Base-by-base conservation (phyloP, 2,888 invertebrate genomes). In the Geophilus truncorum region DNA sequence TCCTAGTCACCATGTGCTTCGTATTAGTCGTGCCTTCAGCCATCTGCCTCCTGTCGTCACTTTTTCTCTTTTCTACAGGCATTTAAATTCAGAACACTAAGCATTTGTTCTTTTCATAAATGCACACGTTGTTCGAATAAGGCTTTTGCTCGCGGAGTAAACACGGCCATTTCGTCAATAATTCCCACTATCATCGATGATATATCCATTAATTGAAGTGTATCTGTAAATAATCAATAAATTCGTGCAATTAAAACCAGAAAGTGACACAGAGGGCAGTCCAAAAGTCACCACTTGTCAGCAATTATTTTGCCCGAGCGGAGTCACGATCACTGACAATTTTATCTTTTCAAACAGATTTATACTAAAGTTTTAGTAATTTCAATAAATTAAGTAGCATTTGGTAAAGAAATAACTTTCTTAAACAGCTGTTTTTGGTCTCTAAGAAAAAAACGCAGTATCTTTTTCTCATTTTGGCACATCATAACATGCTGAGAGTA, bases 141-240 rank as follows among this genome's bases (percentile, higher is more conserved):
- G 25, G n/a, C 28, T 10, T 70, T 25, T 3, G 28, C 1, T 70
- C 9, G 12, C 12, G 3, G 7, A 70, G 12, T n/a, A 28, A 25
- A 70, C 70, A 70, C n/a, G 28, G 7, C 70, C 70, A 70, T 10
- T 28, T 28, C n/a, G 9, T 70, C 15, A 70, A 15, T 70, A 51
- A 51, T 51, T 18, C 18, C 51, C 70, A 25, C 28, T 70, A 70
- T 70, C 70, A 70, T 70, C 28, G 70, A 28, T 23, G 70, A 70
- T 70, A 28, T 70, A 70, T 70, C 70, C 70, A 70, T 70, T 70
- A 70, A 70, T 70, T 70, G 25, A 70, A 28, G 70, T 70, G 28
- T 70, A 70, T 70, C 70, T 70, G 70, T 28, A 70, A 70, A 25
- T 70, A 70, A 70, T 70, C 70, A 70, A 70, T 70, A 70, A 28